A percentile compares a stretch with the other conserved stretches of the same genome.
phyloP scores from a whole-genome alignment of 2,888 invertebrate species.

The Podabrus alpinus region DNA sequence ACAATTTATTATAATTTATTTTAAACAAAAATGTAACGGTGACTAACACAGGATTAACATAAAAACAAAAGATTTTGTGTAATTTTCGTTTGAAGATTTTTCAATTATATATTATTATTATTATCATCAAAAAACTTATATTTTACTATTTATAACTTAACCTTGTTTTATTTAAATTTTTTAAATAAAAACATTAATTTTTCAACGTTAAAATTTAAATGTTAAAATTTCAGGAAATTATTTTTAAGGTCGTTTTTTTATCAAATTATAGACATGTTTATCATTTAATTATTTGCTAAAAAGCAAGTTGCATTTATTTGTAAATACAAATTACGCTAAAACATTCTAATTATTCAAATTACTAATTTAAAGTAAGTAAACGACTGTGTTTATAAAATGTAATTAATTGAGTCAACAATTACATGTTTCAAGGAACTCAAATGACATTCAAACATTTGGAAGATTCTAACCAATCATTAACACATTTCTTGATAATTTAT shows the following conservation, averaged over 20 bases:
- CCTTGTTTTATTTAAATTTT: not conserved
- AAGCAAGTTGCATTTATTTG: not conserved
- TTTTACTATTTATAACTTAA: not conserved
- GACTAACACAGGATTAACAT: too few species aligned
- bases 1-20: too few species aligned
- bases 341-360: not conserved
- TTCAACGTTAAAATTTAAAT: not conserved
- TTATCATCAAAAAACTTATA: not conserved
- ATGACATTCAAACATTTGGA: not conserved
- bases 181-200: not conserved
- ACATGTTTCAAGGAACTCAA: not conserved
- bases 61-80: too few species aligned
- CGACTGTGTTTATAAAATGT: too few species aligned
- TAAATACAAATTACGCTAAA: not conserved
- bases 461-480: not conserved
- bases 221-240: not conserved
- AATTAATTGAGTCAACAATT: not conserved
- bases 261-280: not conserved
- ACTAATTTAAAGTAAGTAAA: not conserved
- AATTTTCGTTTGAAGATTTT: not conserved
- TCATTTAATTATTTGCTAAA: not conserved
- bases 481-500: not conserved
- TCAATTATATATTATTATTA: too few species aligned
- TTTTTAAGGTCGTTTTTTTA: slow-evolving; percentile 1
- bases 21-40: too few species aligned